Evolutionary conservation across 2,888 invertebrate genomes (phyloP).

Genomic region (Drosophila anomelani): DNA sequence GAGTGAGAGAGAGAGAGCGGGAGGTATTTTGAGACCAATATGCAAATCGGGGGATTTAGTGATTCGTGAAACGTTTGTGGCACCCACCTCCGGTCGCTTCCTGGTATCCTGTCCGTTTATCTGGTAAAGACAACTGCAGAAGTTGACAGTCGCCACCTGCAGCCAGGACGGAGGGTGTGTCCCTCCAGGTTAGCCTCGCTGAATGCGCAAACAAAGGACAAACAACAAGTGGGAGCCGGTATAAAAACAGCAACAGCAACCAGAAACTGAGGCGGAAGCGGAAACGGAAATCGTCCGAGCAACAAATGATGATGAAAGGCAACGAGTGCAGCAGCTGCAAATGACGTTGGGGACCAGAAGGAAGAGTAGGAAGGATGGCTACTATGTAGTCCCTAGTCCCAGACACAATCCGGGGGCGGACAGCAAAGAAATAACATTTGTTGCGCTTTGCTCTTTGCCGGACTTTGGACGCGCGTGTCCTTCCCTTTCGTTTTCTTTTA

Average conservation of each 20-base stretch:
- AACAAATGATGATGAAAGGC: slow-evolving; percentile 52
- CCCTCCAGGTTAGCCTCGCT: not conserved
- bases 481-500: no score
- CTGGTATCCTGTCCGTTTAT: not conserved
- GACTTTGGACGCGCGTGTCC: not conserved
- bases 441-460: slow-evolving; percentile 59
- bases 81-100: not conserved
- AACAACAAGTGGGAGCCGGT: slow-evolving; percentile 13
- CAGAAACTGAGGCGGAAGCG: slow-evolving; percentile 5
- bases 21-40: not conserved
- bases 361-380: not conserved
- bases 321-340: slow-evolving; percentile 23
- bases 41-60: slow-evolving; percentile 10
- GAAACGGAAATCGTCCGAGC: slow-evolving; percentile 55
- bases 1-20: not conserved
- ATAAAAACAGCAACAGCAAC: slow-evolving; percentile 1
- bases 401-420: slow-evolving; percentile 4
- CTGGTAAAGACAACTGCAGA: slow-evolving; percentile 15
- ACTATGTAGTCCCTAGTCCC: not conserved
- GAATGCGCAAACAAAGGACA: slow-evolving; percentile 5
- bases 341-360: not conserved
- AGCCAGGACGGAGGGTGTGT: not conserved
- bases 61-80: slow-evolving; percentile 9
- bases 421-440: slow-evolving; percentile 51
- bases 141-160: slow-evolving; percentile 12